These are phyloP conservation scores for Picathartes gymnocephalus DNA, from an alignment of 2,113 vertebrate genomes.

Conservation along the genomic window DNA sequence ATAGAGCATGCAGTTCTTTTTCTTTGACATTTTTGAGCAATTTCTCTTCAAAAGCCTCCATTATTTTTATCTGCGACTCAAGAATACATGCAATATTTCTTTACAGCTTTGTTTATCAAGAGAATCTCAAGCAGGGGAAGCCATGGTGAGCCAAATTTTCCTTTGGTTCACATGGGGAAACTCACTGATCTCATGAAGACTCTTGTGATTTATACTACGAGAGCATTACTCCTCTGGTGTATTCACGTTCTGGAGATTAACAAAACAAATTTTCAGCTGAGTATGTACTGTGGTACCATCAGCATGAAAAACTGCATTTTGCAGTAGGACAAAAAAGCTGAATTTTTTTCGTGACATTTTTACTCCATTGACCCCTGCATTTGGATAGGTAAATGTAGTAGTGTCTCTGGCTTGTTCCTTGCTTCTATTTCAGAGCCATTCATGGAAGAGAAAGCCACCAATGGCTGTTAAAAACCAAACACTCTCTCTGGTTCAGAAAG, in stretches of 20 bases:
- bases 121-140: neutral
- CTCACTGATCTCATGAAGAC: neutral
- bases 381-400: neutral
- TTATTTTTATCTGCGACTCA: neutral
- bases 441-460: neutral
- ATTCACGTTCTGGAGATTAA: neutral
- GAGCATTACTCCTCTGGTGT: neutral
- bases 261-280: neutral
- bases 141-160: neutral
- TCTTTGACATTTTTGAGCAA: slow-evolving; percentile 4
- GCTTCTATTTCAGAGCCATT: neutral
- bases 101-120: slow-evolving; percentile 7
- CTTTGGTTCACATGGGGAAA: neutral
- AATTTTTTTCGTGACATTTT: neutral
- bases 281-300: neutral
- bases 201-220: neutral
- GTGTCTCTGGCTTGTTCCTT: neutral
- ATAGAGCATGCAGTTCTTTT: neutral
- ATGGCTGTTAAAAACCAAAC: neutral
- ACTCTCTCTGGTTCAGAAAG: neutral
- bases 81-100: neutral
- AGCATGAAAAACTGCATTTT: neutral
- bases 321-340: neutral
- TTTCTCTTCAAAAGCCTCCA: neutral
- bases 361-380: neutral